Evolutionary conservation across 2,888 invertebrate genomes (phyloP).

Genomic region (Cryptocheilus praepositus): DNA sequence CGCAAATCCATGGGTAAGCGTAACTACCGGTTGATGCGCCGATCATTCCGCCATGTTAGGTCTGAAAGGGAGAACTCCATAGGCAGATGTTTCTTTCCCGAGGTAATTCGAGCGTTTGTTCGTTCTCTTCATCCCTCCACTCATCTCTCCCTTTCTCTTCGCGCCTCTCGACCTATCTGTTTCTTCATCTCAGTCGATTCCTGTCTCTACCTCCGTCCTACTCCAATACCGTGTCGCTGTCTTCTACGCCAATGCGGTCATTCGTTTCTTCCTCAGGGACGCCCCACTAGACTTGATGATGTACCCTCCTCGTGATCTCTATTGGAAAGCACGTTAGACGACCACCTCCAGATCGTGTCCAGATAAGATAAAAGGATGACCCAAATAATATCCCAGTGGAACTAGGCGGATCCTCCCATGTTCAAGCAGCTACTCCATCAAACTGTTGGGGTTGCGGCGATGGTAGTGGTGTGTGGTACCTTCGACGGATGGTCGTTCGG

Average conservation of each 20-base stretch:
- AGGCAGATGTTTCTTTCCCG: slow-evolving; percentile 66
- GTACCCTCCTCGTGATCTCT: slow-evolving; percentile 26
- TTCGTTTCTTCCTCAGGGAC: slow-evolving; percentile 21
- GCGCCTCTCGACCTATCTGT: slow-evolving; percentile 4
- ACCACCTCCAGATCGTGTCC: slow-evolving; percentile 43
- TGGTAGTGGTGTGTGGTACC: neutral
- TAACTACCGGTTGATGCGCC: slow-evolving; percentile 72
- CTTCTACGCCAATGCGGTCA: slow-evolving; percentile 13
- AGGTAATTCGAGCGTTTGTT: slow-evolving; percentile 52
- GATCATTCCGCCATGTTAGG: slow-evolving; percentile 74
- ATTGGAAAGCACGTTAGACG: slow-evolving; percentile 43
- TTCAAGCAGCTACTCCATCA: too few relatives aligned
- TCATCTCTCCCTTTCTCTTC: slow-evolving; percentile 4
- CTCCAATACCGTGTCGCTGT: neutral
- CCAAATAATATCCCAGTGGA: slow-evolving; percentile 29
- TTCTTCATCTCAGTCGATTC: neutral
- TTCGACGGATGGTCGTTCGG: too few relatives aligned
- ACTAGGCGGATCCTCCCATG: slow-evolving; percentile 13
- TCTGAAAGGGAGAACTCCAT: slow-evolving; percentile 68
- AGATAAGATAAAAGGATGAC: slow-evolving; percentile 50
- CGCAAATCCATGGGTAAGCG: slow-evolving; percentile 73
- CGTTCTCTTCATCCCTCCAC: slow-evolving; percentile 13
- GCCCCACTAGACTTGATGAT: slow-evolving; percentile 31
- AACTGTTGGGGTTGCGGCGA: too few relatives aligned
- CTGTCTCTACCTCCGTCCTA: neutral